A percentile compares a stretch with the other conserved stretches of the same genome.
phyloP scores from a whole-genome alignment of 2,888 invertebrate genomes.

The Rhamnusium bicolor region DNA sequence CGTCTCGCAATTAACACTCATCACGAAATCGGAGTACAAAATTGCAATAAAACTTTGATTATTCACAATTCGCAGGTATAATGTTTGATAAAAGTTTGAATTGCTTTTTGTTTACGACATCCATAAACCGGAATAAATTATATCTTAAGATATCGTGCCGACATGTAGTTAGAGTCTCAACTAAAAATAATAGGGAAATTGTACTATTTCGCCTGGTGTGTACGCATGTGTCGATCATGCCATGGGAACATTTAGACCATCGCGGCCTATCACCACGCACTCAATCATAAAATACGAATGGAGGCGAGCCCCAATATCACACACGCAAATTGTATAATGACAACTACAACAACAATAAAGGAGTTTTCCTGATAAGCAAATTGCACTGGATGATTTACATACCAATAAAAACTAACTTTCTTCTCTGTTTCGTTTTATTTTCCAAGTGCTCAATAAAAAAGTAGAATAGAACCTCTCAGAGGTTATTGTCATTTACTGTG shows the following conservation, averaged over 20 bases:
- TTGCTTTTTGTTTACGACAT: conserved; percentile 19
- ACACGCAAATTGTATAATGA: conserved; percentile 23
- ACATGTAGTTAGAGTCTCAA: conserved; percentile 18
- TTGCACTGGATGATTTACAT: conserved; percentile 9
- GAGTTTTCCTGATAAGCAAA: conserved; percentile 7
- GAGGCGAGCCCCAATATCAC: neutral
- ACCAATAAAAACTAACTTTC: neutral
- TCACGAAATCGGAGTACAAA: conserved; percentile 12
- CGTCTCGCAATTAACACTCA: neutral
- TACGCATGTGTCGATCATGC: conserved; percentile 52
- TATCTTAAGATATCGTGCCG: conserved; percentile 29
- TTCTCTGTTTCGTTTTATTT: neutral
- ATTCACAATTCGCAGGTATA: conserved; percentile 35
- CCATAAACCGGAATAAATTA: conserved; percentile 35
- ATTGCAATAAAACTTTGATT: conserved; percentile 30
- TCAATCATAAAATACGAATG: conserved; percentile 30
- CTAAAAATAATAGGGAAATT: conserved; percentile 40
- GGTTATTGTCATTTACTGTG: neutral
- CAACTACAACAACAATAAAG: conserved; percentile 3
- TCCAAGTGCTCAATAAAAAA: neutral
- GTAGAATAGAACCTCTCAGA: neutral
- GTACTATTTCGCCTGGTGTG: conserved; percentile 44
- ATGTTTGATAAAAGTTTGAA: conserved; percentile 24
- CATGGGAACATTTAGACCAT: conserved; percentile 49
- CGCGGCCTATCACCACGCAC: conserved; percentile 53